phyloP scores from a whole-genome alignment of 2,888 invertebrate species.

The Podotricha telesiphe region DNA sequence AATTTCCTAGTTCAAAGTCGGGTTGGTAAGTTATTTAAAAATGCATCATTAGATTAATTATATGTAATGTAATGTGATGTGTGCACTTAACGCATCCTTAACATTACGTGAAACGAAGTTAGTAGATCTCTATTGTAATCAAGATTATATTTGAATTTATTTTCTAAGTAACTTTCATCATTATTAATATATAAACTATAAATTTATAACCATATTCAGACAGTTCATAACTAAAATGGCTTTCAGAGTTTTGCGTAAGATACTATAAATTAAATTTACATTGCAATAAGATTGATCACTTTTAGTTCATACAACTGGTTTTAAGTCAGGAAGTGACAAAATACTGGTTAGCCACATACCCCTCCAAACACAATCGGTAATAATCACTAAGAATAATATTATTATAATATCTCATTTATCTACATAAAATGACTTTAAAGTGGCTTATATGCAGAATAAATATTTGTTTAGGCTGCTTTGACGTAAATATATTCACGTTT shows the following conservation, averaged over 20 bases:
- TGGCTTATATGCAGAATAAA: neutral
- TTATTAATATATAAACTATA: neutral
- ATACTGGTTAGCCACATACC: slow-evolving; percentile 30
- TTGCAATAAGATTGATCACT: slow-evolving; percentile 46
- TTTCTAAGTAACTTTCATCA: neutral
- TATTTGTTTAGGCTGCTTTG: neutral
- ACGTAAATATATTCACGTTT: neutral
- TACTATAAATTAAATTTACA: slow-evolving; percentile 40
- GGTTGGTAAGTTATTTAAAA: slow-evolving; percentile 26
- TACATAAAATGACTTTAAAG: neutral
- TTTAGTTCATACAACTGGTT: slow-evolving; percentile 46
- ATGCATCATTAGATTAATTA: neutral
- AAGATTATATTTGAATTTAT: neutral
- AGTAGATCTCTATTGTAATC: too few species aligned
- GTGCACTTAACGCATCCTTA: too few species aligned
- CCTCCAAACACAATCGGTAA: neutral
- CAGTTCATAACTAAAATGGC: slow-evolving; percentile 1
- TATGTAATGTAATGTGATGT: neutral
- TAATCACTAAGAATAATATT: neutral
- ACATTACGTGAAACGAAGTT: too few species aligned
- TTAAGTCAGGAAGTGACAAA: slow-evolving; percentile 49
- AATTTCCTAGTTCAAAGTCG: slow-evolving; percentile 45
- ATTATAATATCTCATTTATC: neutral
- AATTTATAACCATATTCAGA: neutral
- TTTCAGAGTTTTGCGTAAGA: slow-evolving; percentile 31